Evolutionary conservation across 1,140 invertebrate genomes (phyloP).

Genomic region (Potamilus streckersoni): DNA sequence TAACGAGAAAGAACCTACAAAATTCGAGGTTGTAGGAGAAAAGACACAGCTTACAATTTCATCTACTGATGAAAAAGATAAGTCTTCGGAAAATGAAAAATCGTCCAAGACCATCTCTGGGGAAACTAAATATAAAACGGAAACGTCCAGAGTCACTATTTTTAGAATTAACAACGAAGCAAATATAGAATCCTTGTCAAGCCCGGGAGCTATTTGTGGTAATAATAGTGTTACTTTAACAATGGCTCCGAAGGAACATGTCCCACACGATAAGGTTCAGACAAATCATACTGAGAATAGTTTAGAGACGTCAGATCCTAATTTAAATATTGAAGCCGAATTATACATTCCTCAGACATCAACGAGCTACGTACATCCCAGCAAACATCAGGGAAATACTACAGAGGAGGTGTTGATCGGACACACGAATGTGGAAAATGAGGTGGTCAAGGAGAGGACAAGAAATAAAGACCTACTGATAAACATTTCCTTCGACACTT

Average conservation of each 20-base stretch:
- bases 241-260: too few species aligned
- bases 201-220: too few species aligned
- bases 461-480: background rate
- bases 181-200: too few species aligned
- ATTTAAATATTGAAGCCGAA: background rate
- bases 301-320: background rate
- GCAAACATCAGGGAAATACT: background rate
- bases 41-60: background rate
- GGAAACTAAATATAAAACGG: background rate
- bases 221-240: too few species aligned
- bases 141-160: background rate
- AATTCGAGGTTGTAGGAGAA: background rate
- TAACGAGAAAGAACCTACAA: constrained; percentile 14
- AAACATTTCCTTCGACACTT: background rate
- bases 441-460: background rate
- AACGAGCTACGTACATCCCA: background rate
- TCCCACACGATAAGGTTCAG: background rate
- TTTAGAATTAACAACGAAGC: too few species aligned
- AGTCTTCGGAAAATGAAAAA: background rate
- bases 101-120: background rate
- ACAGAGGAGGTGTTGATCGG: background rate
- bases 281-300: background rate
- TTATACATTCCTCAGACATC: background rate
- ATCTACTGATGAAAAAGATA: background rate
- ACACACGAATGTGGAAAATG: background rate